These are phyloP conservation scores for Holacanthella duospinosa DNA, from an alignment of 2,888 invertebrate genomes.

Conservation along the genomic window DNA sequence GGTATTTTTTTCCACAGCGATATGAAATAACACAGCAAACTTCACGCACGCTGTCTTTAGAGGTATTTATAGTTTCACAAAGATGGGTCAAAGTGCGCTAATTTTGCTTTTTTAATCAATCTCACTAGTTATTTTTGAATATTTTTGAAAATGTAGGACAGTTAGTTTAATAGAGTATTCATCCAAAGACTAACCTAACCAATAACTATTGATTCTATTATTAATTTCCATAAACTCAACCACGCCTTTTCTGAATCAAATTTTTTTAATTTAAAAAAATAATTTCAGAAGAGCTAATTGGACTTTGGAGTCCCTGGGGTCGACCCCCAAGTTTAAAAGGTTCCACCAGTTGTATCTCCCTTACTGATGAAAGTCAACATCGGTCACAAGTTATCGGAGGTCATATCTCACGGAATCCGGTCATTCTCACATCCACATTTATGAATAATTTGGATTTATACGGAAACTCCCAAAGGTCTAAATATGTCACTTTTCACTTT, in stretches of 20 bases:
- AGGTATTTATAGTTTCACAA: no score
- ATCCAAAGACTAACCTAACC: no score
- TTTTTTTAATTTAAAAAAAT: not conserved
- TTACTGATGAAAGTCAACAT: not conserved
- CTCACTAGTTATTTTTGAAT: no score
- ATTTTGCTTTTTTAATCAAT: no score
- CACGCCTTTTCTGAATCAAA: not conserved
- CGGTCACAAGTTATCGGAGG: not conserved
- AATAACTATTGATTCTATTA: no score
- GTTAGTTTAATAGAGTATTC: no score
- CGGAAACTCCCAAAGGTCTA: not conserved
- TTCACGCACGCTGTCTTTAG: no score
- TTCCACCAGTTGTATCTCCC: not conserved
- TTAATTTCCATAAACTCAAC: no score
- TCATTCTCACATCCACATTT: not conserved
- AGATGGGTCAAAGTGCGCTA: no score
- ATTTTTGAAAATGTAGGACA: no score
- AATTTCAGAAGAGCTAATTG: not conserved
- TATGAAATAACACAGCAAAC: no score
- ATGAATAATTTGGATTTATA: not conserved
- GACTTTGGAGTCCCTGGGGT: not conserved
- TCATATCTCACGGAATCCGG: not conserved
- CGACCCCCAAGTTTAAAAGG: not conserved
- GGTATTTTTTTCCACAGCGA: no score
- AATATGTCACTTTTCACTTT: not conserved